Evolutionary conservation across 1,140 invertebrate genomes (phyloP), one percentile per base, ranked within the genome.

Genomic region (Apocrypta bakeri): DNA sequence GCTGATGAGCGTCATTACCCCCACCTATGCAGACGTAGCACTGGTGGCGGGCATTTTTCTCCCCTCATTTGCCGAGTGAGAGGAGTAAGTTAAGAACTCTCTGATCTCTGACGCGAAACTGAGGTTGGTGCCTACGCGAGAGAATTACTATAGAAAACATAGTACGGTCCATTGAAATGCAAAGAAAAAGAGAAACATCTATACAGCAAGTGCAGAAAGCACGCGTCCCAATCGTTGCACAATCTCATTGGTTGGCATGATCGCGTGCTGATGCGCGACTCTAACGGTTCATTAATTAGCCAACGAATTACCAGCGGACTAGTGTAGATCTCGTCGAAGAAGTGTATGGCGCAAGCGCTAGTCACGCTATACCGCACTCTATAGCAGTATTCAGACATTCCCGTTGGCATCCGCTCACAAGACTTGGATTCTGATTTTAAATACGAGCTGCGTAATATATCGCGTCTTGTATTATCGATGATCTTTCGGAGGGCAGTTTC

Each of bases 1-100:
- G 89, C 87, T 91, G 89, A 92, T 92, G 90, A 91, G 89, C 88
- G 89, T 92, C 90, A 92, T 91, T 92, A 91, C 88, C 90, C 89
- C 88, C 89, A 88, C 90, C 82, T 72, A 8, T n/a, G n/a, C n/a
- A n/a, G n/a, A n/a, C n/a, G n/a, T n/a, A n/a, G n/a, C n/a, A n/a
- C 29, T 85, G 84, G 85, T 83, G 87, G 85, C 90, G 89, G 90
- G 90, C 90, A 91, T 91, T 90, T 91, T 91, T 89, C 87, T 87
- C 88, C 86, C 84, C 29, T 68, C 85, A 79, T 33, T 82, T 83
- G 68, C 61, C 69, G 74, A 81, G 85, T 76, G 79, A 27, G 63
- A 25, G 24, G 63, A 66, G 63, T 66, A 29, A 24, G 61, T 63
- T 56, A 2, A 56, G 2, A n/a, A n/a, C n/a, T n/a, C n/a, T n/a